These are phyloP conservation scores for Melolontha melolontha DNA, from an alignment of 2,888 invertebrate genomes.

Conservation along the genomic window DNA sequence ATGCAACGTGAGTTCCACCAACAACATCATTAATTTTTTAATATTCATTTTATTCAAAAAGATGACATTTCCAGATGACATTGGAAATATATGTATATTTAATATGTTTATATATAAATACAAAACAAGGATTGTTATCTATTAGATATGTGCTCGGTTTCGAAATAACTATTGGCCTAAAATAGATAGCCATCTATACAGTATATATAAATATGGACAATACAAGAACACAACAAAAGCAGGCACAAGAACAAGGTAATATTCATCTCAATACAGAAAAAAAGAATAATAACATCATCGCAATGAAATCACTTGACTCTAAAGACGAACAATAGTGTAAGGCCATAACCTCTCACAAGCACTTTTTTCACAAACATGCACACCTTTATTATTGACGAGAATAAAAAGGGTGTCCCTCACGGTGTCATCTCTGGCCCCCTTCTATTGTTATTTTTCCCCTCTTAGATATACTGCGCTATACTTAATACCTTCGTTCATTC, in stretches of 20 bases:
- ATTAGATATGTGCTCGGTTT: too few species aligned
- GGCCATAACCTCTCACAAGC: conserved; percentile 29
- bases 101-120: too few species aligned
- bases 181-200: conserved; percentile 19
- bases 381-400: conserved; percentile 7
- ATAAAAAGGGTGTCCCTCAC: conserved; percentile 38
- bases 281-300: conserved; percentile 26
- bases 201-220: conserved; percentile 32
- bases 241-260: too few species aligned
- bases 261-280: neutral
- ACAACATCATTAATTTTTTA: neutral
- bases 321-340: conserved; percentile 18
- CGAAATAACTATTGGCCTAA: too few species aligned
- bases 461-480: conserved; percentile 45
- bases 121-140: too few species aligned
- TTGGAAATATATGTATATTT: conserved; percentile 27
- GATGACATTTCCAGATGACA: conserved; percentile 48
- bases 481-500: conserved; percentile 47
- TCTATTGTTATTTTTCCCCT: conserved; percentile 34
- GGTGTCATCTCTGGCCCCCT: conserved; percentile 38
- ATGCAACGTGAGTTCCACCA: too few species aligned
- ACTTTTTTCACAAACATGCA: neutral
- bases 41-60: conserved; percentile 49
- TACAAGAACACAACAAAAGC: neutral
- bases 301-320: conserved; percentile 42